Base-by-base conservation (phyloP, 2,888 invertebrate genomes). In the Drosophila affinis region DNA sequence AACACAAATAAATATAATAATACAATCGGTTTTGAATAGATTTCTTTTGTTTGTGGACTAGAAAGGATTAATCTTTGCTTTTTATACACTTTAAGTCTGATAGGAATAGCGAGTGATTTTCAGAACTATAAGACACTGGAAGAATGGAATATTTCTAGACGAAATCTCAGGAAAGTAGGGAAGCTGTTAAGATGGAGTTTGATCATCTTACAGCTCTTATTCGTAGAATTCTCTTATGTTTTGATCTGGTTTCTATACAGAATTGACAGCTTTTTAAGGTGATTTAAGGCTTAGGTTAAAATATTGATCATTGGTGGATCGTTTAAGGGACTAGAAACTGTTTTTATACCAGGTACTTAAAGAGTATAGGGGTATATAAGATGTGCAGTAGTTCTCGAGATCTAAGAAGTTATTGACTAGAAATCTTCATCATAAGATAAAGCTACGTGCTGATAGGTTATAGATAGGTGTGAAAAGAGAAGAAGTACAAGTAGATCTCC, bases 21-120 rank as follows among this genome's bases (percentile, higher is more conserved):
- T 72, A 46, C 49, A 51, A 46, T 45, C 18, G 3, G 12, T 53
- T n/a, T 49, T 56, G 51, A 29, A 45, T 45, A 60, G 57, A 71
- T 54, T 54, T 73, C 34, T 27, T 39, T 10, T 21, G 14, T 39
- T 39, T 45, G 47, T 65, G 62, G 83, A 83, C 83, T 83, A 83
- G 88, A 79, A 46, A 59, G 56, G 51, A 45, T n/a, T 56, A 12
- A 4, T 17, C 7, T 58, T 45, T 48, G 51, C 24, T 51, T 21
- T 76, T 72, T 71, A 63, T 79, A 87, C 72, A 72, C 34, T 72
- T 67, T n/a, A 47, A 49, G 34, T 55, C 63, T 62, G 39, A 6
- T 14, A 14, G 39, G 29, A 49, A 58, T 21, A 46, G 29, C 27
- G 46, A 69, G 63, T 65, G 55, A 55, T 44, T 55, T 27, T 69